A percentile compares a stretch with the other conserved stretches of the same genome.
phyloP scores from a whole-genome alignment of 2,113 vertebrate genomes.

The Shinisaurus crocodilurus region DNA sequence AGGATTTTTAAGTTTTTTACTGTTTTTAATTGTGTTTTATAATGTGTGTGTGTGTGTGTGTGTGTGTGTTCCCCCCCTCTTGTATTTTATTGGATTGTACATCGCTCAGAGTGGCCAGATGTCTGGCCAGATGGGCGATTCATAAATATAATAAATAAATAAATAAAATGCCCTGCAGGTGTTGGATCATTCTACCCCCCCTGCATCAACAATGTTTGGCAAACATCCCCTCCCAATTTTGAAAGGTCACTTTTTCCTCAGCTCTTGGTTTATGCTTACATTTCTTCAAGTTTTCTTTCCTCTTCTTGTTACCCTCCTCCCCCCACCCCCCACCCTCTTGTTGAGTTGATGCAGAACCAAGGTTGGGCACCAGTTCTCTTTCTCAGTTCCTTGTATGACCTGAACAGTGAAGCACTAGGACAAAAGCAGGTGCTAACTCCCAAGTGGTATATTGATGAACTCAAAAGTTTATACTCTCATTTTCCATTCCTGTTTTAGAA shows the following conservation, averaged over 20 bases:
- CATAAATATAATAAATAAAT: no score
- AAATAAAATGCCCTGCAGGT: no score
- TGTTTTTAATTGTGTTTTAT: no score
- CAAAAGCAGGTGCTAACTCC: conserved; percentile 2
- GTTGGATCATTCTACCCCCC: no score
- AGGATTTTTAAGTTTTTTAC: no score
- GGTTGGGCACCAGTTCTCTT: background rate
- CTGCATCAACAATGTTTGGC: no score
- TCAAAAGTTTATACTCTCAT: conserved; percentile 13
- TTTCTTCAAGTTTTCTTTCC: background rate
- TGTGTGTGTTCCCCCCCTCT: no score
- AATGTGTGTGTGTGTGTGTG: no score
- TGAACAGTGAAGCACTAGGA: conserved; percentile 30
- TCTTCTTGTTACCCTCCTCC: accelerated
- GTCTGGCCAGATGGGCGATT: no score
- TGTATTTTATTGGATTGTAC: no score
- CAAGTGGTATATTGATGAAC: conserved; percentile 38
- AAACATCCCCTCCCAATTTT: no score
- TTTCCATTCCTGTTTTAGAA: conserved; percentile 14
- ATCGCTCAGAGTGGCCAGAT: no score
- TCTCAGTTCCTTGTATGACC: background rate
- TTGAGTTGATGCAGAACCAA: background rate
- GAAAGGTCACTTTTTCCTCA: background rate
- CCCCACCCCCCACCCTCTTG: accelerated
- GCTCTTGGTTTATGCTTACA: background rate